phyloP scores from a whole-genome alignment of 2,113 vertebrate genomes.

The Madoqua kirkii region DNA sequence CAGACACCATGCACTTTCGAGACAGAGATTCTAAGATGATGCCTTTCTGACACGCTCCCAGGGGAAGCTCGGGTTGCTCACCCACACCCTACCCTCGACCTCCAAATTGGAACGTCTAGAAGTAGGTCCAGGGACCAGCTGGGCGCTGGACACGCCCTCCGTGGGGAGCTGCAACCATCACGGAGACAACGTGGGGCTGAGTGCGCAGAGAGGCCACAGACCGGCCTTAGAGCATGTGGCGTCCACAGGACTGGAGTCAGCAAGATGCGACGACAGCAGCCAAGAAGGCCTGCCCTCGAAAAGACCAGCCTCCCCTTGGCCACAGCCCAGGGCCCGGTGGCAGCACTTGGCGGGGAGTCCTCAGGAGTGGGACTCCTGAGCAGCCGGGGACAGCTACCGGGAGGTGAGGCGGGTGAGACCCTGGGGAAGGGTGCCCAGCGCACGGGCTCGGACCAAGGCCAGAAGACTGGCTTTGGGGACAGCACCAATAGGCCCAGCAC shows the following conservation, averaged over 20 bases:
- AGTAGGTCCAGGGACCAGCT: background rate
- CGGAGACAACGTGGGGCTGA: background rate
- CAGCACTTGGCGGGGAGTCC: background rate
- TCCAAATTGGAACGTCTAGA: background rate
- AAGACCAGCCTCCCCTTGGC: background rate
- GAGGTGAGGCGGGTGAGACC: accelerated
- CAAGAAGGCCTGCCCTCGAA: background rate
- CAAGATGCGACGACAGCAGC: accelerated
- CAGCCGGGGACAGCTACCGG: accelerated
- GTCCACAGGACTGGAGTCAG: background rate
- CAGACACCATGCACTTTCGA: accelerated
- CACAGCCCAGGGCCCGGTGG: accelerated
- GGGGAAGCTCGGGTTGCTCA: background rate
- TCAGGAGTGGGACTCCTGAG: accelerated
- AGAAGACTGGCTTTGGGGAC: background rate
- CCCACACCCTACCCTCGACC: background rate
- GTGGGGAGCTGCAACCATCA: accelerated
- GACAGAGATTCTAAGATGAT: background rate
- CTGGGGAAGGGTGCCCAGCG: accelerated
- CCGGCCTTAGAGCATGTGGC: accelerated
- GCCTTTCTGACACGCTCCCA: background rate
- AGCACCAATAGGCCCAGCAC: accelerated
- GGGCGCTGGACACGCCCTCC: background rate
- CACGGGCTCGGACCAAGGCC: accelerated
- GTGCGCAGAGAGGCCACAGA: background rate